Percentiles rank a stretch among this genome's conserved stretches.
These are phyloP conservation scores for Tragopan temminckii DNA, from an alignment of 2,797 vertebrate species.

Conservation along the genomic window DNA sequence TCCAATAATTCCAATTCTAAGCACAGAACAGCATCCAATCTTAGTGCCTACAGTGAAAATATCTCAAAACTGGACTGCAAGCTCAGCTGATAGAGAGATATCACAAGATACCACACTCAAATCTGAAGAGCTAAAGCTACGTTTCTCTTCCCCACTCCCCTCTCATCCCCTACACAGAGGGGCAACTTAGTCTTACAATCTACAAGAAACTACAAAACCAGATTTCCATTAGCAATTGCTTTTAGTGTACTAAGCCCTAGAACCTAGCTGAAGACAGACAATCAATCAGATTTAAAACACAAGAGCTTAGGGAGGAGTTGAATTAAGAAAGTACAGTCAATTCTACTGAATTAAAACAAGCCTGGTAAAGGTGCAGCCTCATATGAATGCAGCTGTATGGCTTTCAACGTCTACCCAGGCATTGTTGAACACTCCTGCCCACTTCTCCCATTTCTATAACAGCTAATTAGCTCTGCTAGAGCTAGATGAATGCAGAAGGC, in stretches of 20 bases:
- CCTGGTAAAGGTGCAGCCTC: background rate
- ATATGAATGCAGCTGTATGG: background rate
- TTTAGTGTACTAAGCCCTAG: background rate
- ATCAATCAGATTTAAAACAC: background rate
- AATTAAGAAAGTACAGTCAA: background rate
- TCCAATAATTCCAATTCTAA: background rate
- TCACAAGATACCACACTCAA: background rate
- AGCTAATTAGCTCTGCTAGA: background rate
- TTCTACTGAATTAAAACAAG: background rate
- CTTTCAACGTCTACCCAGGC: background rate
- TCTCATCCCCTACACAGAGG: background rate
- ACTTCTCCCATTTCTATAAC: background rate
- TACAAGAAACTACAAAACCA: conserved; percentile 9
- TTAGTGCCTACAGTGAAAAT: background rate
- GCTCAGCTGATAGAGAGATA: background rate
- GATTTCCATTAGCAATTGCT: background rate
- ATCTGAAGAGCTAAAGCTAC: background rate
- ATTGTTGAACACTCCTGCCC: background rate
- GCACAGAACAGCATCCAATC: background rate
- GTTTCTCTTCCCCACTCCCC: background rate
- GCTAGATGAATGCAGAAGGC: background rate
- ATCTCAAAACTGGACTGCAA: background rate
- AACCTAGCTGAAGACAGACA: background rate
- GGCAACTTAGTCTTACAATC: background rate
- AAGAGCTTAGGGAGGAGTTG: background rate